Conservation (phyloP, 2,888 invertebrate genomes). For the Fragum sueziense region DNA sequence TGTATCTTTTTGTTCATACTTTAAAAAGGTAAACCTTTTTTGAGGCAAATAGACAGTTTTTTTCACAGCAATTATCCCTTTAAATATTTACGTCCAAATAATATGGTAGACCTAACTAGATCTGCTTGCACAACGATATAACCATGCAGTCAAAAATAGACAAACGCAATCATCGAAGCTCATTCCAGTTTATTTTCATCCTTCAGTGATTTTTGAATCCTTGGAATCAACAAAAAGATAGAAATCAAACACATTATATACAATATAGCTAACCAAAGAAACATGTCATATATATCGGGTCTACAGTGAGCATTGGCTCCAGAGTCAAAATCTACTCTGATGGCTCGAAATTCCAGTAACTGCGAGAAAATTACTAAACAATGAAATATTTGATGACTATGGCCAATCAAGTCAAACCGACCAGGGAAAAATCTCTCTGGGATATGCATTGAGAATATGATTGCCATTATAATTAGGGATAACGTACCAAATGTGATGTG, state of each 20-base stretch:
- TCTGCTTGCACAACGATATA: no score
- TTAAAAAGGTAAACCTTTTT: no score
- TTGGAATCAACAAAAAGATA: background rate
- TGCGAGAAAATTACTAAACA: constrained; percentile 74
- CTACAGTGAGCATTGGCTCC: constrained; percentile 50
- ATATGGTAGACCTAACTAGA: no score
- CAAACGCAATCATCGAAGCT: no score
- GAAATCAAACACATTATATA: background rate
- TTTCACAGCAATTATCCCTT: no score
- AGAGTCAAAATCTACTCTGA: constrained; percentile 45
- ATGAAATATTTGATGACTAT: constrained; percentile 81
- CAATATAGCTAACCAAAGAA: background rate
- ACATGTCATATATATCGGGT: constrained; percentile 19
- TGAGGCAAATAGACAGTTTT: no score
- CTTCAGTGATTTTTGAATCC: background rate
- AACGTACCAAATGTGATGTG: constrained; percentile 7
- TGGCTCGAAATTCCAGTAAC: constrained; percentile 46
- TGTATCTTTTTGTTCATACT: no score
- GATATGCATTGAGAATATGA: constrained; percentile 78
- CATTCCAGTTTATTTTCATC: background rate
- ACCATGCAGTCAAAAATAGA: no score
- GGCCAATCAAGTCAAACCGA: constrained; percentile 76
- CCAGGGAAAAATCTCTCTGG: constrained; percentile 78
- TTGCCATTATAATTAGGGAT: constrained; percentile 76
- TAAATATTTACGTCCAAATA: no score